Conservation (phyloP, 2,888 invertebrate species). For the Drosophila fungiperda region DNA sequence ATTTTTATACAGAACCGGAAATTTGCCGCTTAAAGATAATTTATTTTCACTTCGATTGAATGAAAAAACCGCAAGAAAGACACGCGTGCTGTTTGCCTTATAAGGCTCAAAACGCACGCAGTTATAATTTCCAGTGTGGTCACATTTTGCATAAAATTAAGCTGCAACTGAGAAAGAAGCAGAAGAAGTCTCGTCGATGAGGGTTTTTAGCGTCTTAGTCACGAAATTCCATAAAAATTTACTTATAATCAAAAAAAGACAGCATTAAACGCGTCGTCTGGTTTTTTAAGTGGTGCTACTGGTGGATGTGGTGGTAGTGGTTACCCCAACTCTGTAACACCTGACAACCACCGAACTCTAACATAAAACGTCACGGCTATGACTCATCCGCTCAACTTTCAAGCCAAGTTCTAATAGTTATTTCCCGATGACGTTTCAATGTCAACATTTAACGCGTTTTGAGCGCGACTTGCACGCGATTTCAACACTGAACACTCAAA, state of each 20-base stretch:
- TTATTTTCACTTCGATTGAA: conserved; percentile 79
- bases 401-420: conserved; percentile 48
- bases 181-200: conserved; percentile 28
- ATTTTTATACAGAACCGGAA: conserved; percentile 74
- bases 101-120: conserved; percentile 59
- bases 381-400: conserved; percentile 51
- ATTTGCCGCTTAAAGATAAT: conserved; percentile 58
- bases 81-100: conserved; percentile 65
- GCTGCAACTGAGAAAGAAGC: conserved; percentile 37
- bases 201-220: conserved; percentile 66
- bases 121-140: conserved; percentile 26
- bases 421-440: conserved; percentile 62
- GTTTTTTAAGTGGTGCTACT: conserved; percentile 11
- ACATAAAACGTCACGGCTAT: conserved; percentile 15
- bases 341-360: conserved; percentile 12
- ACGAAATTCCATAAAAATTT: conserved; percentile 61
- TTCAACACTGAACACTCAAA: conserved; percentile 10
- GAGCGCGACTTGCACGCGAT: conserved; percentile 21
- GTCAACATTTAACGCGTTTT: conserved; percentile 18
- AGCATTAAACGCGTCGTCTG: conserved; percentile 7
- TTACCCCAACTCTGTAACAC: conserved; percentile 20
- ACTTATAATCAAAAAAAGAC: conserved; percentile 43
- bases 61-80: conserved; percentile 68
- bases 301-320: background rate
- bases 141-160: conserved; percentile 70